Evolutionary conservation across 2,888 invertebrate species (phyloP).

Genomic region (Dynastes grantii): DNA sequence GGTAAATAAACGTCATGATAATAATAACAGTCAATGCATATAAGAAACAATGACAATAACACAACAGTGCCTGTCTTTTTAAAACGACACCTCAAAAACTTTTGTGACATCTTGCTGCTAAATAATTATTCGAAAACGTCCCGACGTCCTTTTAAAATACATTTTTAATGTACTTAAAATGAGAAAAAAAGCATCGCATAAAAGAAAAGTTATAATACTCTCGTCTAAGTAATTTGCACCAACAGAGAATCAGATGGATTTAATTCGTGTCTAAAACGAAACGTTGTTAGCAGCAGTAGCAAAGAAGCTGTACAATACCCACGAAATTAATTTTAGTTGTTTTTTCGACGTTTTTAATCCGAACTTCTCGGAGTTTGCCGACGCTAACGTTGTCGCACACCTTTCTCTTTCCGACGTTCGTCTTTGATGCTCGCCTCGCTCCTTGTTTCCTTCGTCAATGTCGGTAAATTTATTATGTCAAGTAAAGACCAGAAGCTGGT

Average conservation of each 20-base stretch:
- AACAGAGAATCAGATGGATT: not conserved
- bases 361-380: conserved; percentile 18
- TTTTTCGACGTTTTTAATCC: conserved; percentile 33
- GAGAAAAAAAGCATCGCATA: conserved; percentile 9
- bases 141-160: not conserved
- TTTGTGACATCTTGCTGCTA: not conserved
- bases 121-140: not conserved
- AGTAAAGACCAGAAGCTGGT: conserved; percentile 26
- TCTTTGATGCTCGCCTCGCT: not conserved
- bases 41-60: not conserved
- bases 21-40: too few species aligned
- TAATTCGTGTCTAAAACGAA: conserved; percentile 28
- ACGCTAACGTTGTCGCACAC: conserved; percentile 3
- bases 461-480: conserved; percentile 40
- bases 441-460: conserved; percentile 37
- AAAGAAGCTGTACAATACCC: conserved; percentile 19
- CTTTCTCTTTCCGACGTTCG: not conserved
- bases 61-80: not conserved
- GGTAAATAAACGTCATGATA: too few species aligned
- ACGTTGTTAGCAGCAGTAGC: conserved; percentile 10
- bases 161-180: conserved; percentile 36
- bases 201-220: conserved; percentile 18
- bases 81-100: not conserved
- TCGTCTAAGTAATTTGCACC: conserved; percentile 33
- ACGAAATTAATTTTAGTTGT: conserved; percentile 41